Percentiles rank a stretch among this genome's conserved stretches.
Conservation (phyloP, 2,113 vertebrate species). For the Callorhinus ursinus region DNA sequence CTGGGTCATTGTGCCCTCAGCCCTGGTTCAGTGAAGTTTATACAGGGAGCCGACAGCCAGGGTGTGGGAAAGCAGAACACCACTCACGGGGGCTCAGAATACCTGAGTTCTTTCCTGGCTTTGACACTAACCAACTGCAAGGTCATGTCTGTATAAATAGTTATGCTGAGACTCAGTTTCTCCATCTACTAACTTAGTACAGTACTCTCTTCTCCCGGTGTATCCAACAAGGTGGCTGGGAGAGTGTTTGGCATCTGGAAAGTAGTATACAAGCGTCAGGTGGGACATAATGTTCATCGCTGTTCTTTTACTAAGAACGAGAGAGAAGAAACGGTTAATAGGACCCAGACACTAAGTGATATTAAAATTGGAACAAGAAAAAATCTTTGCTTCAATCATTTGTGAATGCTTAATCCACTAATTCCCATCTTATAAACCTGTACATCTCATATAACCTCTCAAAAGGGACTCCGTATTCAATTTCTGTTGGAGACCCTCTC, state of each 20-base stretch:
- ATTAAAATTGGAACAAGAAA: background rate
- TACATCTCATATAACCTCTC: background rate
- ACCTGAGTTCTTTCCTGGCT: background rate
- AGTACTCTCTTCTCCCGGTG: background rate
- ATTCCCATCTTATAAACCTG: background rate
- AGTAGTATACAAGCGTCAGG: background rate
- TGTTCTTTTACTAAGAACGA: background rate
- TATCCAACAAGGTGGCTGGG: background rate
- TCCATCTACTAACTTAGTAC: background rate
- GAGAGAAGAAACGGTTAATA: background rate
- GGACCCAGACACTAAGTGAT: background rate
- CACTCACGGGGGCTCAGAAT: background rate
- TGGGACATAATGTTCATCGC: background rate
- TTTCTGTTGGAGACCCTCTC: background rate
- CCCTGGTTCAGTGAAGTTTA: background rate
- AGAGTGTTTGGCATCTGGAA: background rate
- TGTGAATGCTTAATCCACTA: background rate
- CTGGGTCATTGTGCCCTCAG: background rate
- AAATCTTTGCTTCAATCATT: background rate
- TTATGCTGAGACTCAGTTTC: background rate
- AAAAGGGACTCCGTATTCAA: background rate
- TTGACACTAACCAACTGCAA: background rate
- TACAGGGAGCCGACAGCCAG: background rate
- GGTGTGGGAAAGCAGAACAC: accelerated
- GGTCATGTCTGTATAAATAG: background rate